Evolutionary conservation across 2,888 invertebrate genomes (phyloP).

Genomic region (Chrysotoxum bicinctum): DNA sequence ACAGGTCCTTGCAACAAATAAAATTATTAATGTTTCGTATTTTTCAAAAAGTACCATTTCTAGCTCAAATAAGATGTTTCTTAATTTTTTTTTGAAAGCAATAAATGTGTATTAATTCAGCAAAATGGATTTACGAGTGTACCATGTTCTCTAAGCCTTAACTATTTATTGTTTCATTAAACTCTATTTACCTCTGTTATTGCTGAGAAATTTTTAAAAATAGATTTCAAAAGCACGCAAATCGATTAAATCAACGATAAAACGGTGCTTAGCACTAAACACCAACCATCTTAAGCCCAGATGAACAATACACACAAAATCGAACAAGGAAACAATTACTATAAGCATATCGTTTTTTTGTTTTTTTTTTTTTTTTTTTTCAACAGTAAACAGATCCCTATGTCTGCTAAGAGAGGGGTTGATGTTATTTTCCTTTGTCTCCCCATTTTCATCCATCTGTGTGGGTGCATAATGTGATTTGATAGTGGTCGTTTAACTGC

Average conservation of each 20-base stretch:
- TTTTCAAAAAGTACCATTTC: no score
- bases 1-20: no score
- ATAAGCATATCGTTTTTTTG: conserved; percentile 25
- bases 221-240: conserved; percentile 10
- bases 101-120: no score
- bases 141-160: no score
- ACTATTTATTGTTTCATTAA: conserved; percentile 8
- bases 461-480: conserved; percentile 28
- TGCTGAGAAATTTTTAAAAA: not conserved
- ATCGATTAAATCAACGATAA: conserved; percentile 43
- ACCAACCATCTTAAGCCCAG: not conserved
- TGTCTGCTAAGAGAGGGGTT: conserved; percentile 14
- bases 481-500: conserved; percentile 64
- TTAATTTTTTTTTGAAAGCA: no score
- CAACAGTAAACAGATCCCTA: not conserved
- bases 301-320: not conserved
- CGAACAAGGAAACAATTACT: conserved; percentile 50
- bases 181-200: not conserved
- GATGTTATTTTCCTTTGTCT: conserved; percentile 46
- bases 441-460: conserved; percentile 22
- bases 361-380: not conserved
- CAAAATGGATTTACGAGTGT: no score
- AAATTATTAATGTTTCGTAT: no score
- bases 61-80: no score
- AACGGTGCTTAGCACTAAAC: not conserved